Evolutionary conservation across 2,797 vertebrate species (phyloP).

Genomic region (Brachyrhaphis roseni): DNA sequence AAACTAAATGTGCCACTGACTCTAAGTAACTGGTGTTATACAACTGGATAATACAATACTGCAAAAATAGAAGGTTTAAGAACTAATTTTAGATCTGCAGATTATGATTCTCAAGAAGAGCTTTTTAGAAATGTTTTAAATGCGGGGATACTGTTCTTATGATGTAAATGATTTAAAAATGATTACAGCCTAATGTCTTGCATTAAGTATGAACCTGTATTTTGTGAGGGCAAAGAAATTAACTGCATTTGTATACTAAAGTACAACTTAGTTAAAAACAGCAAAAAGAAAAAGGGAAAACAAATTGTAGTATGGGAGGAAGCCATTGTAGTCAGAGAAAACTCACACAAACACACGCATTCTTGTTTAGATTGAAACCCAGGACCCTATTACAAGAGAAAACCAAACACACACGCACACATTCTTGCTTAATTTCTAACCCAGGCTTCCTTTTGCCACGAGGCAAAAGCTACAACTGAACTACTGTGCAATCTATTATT

Average conservation of each 20-base stretch:
- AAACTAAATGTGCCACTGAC: conserved; percentile 5
- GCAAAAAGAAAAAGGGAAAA: neutral
- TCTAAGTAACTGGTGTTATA: neutral
- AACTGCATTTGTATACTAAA: neutral
- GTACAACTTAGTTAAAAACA: neutral
- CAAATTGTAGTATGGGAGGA: too few relatives aligned
- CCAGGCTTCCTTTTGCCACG: neutral
- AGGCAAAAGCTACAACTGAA: neutral
- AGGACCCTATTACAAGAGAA: neutral
- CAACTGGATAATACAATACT: neutral
- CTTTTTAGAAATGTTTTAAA: neutral
- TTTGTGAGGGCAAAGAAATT: neutral
- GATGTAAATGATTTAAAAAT: neutral
- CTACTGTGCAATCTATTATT: neutral
- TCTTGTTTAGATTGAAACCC: neutral
- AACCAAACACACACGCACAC: neutral
- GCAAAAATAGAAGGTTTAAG: neutral
- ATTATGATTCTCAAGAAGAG: neutral
- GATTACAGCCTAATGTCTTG: neutral
- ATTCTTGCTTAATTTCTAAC: neutral
- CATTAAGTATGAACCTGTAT: neutral
- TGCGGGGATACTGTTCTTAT: neutral
- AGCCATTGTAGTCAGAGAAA: too few relatives aligned
- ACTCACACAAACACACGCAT: neutral
- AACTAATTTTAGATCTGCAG: neutral